phyloP scores from a whole-genome alignment of 2,888 invertebrate species.

The Itoplectis maculator region DNA sequence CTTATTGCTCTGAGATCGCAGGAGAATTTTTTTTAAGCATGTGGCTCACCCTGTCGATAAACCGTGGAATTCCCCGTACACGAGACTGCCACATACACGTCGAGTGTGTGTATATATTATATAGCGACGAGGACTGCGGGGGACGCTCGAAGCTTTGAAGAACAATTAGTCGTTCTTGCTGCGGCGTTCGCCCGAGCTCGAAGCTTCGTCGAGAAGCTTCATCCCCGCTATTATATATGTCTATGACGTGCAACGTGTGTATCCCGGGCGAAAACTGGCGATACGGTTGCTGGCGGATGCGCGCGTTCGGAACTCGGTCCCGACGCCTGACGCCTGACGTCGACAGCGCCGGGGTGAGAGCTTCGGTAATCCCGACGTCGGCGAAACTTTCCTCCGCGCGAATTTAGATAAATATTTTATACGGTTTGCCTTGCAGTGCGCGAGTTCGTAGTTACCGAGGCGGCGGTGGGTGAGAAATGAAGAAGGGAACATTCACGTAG shows the following conservation, averaged over 20 bases:
- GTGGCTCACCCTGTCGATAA: too few relatives aligned
- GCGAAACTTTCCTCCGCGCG: constrained; percentile 23
- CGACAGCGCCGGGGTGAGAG: neutral
- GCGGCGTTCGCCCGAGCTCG: neutral
- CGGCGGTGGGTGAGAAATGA: neutral
- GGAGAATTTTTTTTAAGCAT: too few relatives aligned
- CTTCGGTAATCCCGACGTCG: neutral
- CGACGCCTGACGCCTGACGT: neutral
- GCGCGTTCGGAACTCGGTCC: neutral
- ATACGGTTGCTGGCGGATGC: neutral
- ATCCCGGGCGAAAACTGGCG: neutral
- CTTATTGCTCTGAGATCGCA: too few relatives aligned
- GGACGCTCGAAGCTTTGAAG: constrained; percentile 6
- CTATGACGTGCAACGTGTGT: neutral
- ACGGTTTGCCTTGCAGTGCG: constrained; percentile 41
- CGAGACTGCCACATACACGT: too few relatives aligned
- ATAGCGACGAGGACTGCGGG: neutral
- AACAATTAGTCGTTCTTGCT: constrained; percentile 22
- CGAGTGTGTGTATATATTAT: neutral
- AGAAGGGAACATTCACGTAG: neutral
- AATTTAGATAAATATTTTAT: constrained; percentile 56
- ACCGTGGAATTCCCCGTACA: neutral
- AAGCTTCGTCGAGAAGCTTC: neutral
- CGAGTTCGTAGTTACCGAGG: constrained; percentile 24
- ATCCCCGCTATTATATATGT: neutral